phyloP scores from a whole-genome alignment of 2,113 vertebrate genomes.

The Catharus minimus region DNA sequence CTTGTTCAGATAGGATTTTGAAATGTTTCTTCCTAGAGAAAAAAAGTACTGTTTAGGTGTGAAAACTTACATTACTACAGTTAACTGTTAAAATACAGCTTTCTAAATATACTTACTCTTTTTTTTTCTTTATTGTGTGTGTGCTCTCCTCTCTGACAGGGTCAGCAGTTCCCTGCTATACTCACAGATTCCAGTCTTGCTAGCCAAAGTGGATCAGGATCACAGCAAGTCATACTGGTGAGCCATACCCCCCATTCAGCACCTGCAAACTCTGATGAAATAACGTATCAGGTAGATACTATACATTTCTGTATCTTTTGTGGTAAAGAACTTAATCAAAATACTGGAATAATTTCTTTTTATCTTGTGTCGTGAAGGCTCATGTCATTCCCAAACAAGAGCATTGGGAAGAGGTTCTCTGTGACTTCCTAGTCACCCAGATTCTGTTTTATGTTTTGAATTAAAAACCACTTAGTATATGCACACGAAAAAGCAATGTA shows the following conservation, averaged over 20 bases:
- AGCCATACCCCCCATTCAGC: slow-evolving; percentile 82
- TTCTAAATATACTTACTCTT: neutral
- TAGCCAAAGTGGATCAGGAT: slow-evolving; percentile 74
- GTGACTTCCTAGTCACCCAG: neutral
- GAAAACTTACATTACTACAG: neutral
- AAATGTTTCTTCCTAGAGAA: neutral
- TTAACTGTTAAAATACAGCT: neutral
- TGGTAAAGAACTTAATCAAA: neutral
- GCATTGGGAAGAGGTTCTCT: neutral
- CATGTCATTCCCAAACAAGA: neutral
- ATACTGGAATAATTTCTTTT: neutral
- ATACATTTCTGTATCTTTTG: neutral
- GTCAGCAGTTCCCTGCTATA: slow-evolving; percentile 88
- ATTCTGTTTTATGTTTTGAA: neutral
- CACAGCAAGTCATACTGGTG: slow-evolving; percentile 91
- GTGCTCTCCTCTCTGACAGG: slow-evolving; percentile 56
- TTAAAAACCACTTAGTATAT: neutral
- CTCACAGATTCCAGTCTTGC: slow-evolving; percentile 83
- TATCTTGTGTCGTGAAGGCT: neutral
- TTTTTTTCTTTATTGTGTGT: too few species aligned
- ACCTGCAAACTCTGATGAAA: slow-evolving; percentile 67
- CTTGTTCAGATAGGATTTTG: neutral
- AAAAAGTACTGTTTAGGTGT: neutral
- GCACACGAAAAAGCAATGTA: neutral
- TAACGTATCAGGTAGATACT: slow-evolving; percentile 73